phyloP scores from a whole-genome alignment of 2,797 vertebrate genomes.

The Scolopax rusticola region DNA sequence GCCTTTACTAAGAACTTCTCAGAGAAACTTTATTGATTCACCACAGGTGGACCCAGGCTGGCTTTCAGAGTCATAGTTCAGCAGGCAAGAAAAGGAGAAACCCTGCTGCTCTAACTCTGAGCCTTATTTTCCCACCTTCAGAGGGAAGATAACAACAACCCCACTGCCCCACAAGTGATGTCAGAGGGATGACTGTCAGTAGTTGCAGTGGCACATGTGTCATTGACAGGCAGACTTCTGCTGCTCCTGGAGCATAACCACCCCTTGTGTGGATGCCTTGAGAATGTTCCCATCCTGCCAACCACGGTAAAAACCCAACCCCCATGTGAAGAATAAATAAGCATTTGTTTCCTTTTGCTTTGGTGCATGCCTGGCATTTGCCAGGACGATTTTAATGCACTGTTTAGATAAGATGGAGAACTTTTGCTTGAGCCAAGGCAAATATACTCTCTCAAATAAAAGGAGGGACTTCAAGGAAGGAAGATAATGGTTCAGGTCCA shows the following conservation, averaged over 20 bases:
- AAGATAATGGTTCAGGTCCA: not conserved
- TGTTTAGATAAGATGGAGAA: constrained; percentile 30
- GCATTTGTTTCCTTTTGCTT: constrained; percentile 26
- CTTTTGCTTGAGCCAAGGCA: not conserved
- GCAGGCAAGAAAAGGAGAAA: not conserved
- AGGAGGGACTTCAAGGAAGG: not conserved
- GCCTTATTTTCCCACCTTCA: not conserved
- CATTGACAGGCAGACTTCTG: not conserved
- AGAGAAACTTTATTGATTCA: not conserved
- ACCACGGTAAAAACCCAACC: not conserved
- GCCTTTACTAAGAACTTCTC: not conserved
- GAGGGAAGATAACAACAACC: not conserved
- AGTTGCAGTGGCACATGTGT: not conserved
- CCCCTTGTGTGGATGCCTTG: accelerated
- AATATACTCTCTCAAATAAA: constrained; percentile 13
- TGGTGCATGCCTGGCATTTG: not conserved
- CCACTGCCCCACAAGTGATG: accelerated
- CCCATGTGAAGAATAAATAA: constrained; percentile 34
- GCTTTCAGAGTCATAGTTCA: not conserved
- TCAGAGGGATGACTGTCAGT: not conserved
- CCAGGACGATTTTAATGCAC: constrained; percentile 8
- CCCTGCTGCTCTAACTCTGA: not conserved
- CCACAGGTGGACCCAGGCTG: not conserved
- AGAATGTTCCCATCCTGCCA: not conserved
- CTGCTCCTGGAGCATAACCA: not conserved